Base-by-base conservation (phyloP, 2,113 vertebrate species). In the Polyodon spathula region DNA sequence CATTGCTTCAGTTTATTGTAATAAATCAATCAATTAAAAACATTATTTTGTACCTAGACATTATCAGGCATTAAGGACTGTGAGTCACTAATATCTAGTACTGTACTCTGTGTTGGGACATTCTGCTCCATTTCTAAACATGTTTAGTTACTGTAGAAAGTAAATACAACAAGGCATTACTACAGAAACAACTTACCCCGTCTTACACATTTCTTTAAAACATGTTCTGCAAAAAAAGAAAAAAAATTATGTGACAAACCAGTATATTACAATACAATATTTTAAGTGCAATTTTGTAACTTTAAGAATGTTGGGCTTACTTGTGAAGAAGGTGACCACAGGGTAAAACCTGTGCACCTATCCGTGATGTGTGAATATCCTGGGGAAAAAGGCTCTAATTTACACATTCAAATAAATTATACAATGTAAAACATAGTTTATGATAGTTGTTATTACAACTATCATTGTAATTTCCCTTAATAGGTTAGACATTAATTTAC, bases 241-340 rank as follows among this genome's bases (percentile, higher is more conserved):
- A 66, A 56, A 1, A 6, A 70, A 51, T 16, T 15, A 55, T 16
- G 14, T 41, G 27, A 51, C n/a, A 37, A 14, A 41, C 9, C 8
- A 40, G 48, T 9, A 62, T 39, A 48, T 44, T 8, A 14, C 27
- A 15, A 27, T 40, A 8, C 16, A 54, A 43, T 9, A 0, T 40
- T 5, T 4, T 1, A 16, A 51, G 53, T 41, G 38, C 5, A n/a
- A 17, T 43, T 8, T 17, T 50, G 40, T 38, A 37, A 37, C 17
- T 3, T 6, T 27, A 53, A 57, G 43, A 37, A 9, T 37, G 44
- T n/a, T 14, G 1, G 53, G 68, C 75, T 71, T 87, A 98, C 94
- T 84, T 91, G 79, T 98, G 95, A 64, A 98, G 83, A 67, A 98
- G 93, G 74, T 98, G 95, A 54, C 95, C 94, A 5, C 95, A 98